These are phyloP conservation scores for Coronaproctus castanopsis DNA, from an alignment of 2,888 invertebrate genomes.

Conservation along the genomic window DNA sequence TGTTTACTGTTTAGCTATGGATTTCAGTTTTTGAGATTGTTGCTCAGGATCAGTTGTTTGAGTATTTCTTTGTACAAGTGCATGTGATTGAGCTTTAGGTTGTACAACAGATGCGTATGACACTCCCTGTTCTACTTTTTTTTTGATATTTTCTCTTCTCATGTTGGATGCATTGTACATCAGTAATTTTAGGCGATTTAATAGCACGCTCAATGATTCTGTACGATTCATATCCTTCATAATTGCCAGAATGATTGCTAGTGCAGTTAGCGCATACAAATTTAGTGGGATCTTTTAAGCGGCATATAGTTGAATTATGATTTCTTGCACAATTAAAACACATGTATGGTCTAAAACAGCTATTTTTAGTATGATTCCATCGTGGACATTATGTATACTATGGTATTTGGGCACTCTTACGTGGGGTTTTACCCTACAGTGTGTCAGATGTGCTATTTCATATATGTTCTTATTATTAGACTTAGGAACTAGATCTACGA, in stretches of 20 bases:
- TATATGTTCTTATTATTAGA: neutral
- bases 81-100: neutral
- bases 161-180: neutral
- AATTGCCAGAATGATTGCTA: neutral
- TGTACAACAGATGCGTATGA: neutral
- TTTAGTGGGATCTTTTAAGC: neutral
- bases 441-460: neutral
- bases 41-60: neutral
- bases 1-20: neutral
- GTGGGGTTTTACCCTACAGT: neutral
- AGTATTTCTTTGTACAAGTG: neutral
- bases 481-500: neutral
- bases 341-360: neutral
- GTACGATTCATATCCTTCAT: neutral
- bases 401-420: neutral
- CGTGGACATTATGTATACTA: neutral
- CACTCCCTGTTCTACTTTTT: neutral
- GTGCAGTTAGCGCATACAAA: neutral
- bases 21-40: neutral
- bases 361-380: neutral
- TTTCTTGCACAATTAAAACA: neutral
- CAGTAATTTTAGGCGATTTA: neutral
- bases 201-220: neutral
- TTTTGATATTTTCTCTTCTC: neutral
- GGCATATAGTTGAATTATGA: neutral